Base-by-base conservation (phyloP, 2,797 vertebrate genomes). In the Microctenopoma lineatum region DNA sequence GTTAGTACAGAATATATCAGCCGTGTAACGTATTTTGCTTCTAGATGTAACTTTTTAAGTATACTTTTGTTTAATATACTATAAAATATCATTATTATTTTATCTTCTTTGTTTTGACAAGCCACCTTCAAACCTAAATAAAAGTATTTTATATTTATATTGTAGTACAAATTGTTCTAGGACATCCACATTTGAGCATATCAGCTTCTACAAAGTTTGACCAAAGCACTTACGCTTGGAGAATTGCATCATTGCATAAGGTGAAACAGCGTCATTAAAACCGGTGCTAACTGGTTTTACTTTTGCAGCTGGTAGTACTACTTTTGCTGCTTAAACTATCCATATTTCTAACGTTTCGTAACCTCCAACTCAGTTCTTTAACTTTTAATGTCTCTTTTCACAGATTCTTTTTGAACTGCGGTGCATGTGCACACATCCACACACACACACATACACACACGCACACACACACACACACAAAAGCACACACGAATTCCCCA, bases 401-500 rank as follows among this genome's bases (percentile, higher is more conserved):
- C 4, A 15, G 41, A 42, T 42, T 42, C 41, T n/a, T n/a, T 44
- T 6, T 7, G 21, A 7, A 2, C 15, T n/a, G 15, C 1, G n/a
- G 25, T 36, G 21, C 39, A 38, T 27, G 34, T 39, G 34, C 50
- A 26, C 46, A 27, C 2, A 44, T 38, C 41, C 21, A 42, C 21
- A 56, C 21, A 41, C 54, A 39, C 51, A 44, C 69, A 59, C 54
- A 57, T 44, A 34, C 27, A 51, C 44, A 57, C 25, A 27, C 29
- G 12, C 47, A 36, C 29, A 42, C 42, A 50, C 48, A 66, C 32
- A 25, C 50, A 45, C 41, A 36, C 32, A 32, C 29, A 48, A 54
- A 27, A 32, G 39, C 14, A 26, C 29, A 2, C 16, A 34, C 32
- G 51, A 57, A 56, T n/a, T 26, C 9, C 0, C 47, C 2, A 0